Base-by-base conservation (phyloP, 92 coral and sea anemone species). In the Paragorgia papillata region DNA sequence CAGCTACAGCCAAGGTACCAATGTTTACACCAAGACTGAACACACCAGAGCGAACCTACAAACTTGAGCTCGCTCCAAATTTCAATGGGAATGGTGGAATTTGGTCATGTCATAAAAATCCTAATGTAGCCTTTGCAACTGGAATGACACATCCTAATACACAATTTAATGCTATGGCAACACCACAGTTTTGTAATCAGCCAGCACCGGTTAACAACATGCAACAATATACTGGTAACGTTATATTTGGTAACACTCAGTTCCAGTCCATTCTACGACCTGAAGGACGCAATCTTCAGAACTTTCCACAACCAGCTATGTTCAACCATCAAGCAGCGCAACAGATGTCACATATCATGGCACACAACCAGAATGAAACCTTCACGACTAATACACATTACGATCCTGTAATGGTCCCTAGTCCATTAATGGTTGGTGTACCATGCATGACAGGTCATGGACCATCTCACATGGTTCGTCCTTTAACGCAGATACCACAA, bases 301-400 rank as follows among this genome's bases (percentile, higher is more conserved):
- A 53, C 63, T 71, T 53, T 34, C 62, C 22, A 9, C 22, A 46
- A 10, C 1, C 10, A 18, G 12, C 10, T 13, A 35, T 51, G 63
- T 51, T 31, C 37, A 32, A 32, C 64, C 49, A 34, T 51, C 62
- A 26, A 37, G 27, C 28, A 15, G 17, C 57, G 35, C 78, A 34
- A 34, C 58, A 54, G 19, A 68, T 68, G 60, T 57, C 34, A 21
- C 78, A 71, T 32, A 20, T 55, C 10, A 28, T 71, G 63, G 6
- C 57, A 44, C 75, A 68, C 30, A 71, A 71, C 57, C 75, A 68
- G 75, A 71, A 71, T 37, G 78, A 71, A 26, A 53, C 48, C 22
- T 71, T 53, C 35, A 53, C 64, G 15, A 71, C 78, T 20, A 51
- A 71, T 37, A 71, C 64, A 7, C 78, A 53, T 55, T 71, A 71